These are phyloP conservation scores for Microhierax caerulescens DNA, from an alignment of 2,797 vertebrate genomes.

Conservation along the genomic window DNA sequence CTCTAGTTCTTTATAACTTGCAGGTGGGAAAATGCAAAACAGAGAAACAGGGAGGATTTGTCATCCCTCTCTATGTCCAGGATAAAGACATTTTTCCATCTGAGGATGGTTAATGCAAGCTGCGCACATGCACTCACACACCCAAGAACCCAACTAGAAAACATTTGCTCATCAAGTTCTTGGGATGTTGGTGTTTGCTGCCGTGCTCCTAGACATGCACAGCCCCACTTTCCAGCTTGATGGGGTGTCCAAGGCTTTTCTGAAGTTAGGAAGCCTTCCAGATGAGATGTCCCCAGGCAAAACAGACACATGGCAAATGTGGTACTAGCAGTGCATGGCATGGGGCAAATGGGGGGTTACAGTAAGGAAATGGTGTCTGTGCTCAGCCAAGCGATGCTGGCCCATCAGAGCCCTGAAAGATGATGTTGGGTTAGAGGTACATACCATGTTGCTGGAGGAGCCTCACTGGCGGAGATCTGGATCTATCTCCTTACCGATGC, in stretches of 20 bases:
- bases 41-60: background rate
- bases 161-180: background rate
- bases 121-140: background rate
- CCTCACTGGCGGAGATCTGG: background rate
- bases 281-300: background rate
- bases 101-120: background rate
- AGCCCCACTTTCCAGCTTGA: background rate
- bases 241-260: background rate
- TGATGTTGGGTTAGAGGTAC: background rate
- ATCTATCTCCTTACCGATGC: background rate
- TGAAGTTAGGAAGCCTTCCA: background rate
- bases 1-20: background rate
- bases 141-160: background rate
- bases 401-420: background rate
- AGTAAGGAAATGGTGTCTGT: background rate
- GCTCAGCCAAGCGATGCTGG: background rate
- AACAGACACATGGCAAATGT: background rate
- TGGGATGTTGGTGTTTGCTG: background rate
- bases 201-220: background rate
- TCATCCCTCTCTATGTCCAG: background rate
- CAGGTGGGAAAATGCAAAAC: background rate
- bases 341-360: background rate
- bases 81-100: background rate
- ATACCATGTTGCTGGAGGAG: background rate
- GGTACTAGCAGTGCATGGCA: background rate